Conservation (phyloP, 1,140 invertebrate genomes). For the Belonocnema kinseyi region DNA sequence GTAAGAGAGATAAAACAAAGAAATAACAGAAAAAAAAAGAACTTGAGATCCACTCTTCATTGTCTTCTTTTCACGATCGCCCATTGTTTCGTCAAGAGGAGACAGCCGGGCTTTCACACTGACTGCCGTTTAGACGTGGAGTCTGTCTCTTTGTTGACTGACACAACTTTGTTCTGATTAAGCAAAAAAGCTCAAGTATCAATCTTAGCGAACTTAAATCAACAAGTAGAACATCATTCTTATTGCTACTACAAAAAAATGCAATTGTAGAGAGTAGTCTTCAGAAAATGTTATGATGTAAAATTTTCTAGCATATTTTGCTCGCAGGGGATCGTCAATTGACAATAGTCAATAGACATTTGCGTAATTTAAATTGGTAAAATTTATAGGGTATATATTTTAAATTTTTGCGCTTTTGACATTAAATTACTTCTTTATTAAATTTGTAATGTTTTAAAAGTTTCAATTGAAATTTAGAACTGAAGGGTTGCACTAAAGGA, state of each 20-base stretch:
- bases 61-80: constrained; percentile 1
- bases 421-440: too few species aligned
- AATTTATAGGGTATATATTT: too few species aligned
- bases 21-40: background rate
- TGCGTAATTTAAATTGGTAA: too few species aligned
- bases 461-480: too few species aligned
- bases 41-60: constrained; percentile 14
- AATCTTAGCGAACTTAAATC: background rate
- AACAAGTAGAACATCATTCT: background rate
- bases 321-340: too few species aligned
- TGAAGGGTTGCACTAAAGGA: too few species aligned
- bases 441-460: too few species aligned
- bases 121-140: constrained; percentile 1
- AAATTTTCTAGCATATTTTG: too few species aligned
- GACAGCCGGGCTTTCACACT: constrained; percentile 17
- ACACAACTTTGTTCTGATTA: constrained; percentile 21
- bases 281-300: too few species aligned
- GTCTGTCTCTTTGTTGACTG: constrained; percentile 7
- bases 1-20: background rate
- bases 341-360: too few species aligned
- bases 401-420: too few species aligned
- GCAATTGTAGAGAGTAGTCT: too few species aligned
- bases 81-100: constrained; percentile 21
- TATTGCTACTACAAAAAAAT: background rate
- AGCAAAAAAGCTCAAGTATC: constrained; percentile 12